phyloP scores from a whole-genome alignment of 2,113 vertebrate species.

The Cephalophus harveyi region DNA sequence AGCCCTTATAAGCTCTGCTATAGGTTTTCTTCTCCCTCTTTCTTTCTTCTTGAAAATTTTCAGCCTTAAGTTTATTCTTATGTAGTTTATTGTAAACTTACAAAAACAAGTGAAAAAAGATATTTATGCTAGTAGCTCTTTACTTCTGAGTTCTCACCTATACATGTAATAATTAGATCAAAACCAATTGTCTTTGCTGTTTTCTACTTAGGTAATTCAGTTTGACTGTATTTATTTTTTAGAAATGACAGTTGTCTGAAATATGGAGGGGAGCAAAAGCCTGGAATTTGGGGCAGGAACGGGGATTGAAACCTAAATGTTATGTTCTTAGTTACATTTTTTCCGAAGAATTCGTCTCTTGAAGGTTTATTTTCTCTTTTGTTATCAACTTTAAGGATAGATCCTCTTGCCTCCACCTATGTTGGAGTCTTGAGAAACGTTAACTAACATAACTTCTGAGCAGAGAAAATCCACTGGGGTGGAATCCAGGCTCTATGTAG shows the following conservation, averaged over 20 bases:
- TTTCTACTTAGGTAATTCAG: neutral
- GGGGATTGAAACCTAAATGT: neutral
- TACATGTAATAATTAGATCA: neutral
- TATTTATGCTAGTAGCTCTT: neutral
- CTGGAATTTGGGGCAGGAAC: neutral
- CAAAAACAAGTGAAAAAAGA: neutral
- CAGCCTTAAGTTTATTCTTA: neutral
- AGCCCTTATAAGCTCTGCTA: neutral
- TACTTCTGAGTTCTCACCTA: neutral
- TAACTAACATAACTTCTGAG: neutral
- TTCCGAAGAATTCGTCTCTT: neutral
- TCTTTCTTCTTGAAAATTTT: neutral
- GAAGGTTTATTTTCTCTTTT: neutral
- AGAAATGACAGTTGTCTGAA: neutral
- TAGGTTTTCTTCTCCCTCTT: neutral
- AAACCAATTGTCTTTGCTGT: neutral
- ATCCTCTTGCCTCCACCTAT: neutral
- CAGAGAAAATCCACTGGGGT: neutral
- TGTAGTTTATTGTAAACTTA: neutral
- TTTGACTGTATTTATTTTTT: neutral
- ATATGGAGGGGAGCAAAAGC: neutral
- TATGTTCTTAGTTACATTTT: neutral
- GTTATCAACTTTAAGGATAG: neutral
- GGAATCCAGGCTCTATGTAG: neutral
- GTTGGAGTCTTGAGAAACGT: neutral